These are phyloP conservation scores for Osmoderma eremita DNA, from an alignment of 2,888 invertebrate genomes.

Conservation along the genomic window DNA sequence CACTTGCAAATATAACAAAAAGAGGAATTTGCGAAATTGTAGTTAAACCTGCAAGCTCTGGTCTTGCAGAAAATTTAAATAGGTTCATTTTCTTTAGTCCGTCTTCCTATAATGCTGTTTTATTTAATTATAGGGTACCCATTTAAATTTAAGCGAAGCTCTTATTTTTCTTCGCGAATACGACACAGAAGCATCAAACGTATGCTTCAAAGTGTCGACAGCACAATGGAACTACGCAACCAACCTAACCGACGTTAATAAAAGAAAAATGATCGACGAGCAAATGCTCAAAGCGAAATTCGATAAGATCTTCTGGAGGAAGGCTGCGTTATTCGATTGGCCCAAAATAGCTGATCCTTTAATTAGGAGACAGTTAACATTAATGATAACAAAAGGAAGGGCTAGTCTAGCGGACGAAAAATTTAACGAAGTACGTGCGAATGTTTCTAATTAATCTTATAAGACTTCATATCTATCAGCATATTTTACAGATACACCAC, in stretches of 20 bases:
- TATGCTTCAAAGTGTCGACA: conserved; percentile 77
- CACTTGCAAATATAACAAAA: not conserved
- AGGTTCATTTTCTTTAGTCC: no score
- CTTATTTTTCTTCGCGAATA: conserved; percentile 78
- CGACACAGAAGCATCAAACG: conserved; percentile 76
- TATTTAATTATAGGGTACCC: conserved; percentile 67
- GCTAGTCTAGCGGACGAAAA: conserved; percentile 80
- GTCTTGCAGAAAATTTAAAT: no score
- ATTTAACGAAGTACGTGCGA: conserved; percentile 69
- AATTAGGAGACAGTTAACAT: conserved; percentile 74
- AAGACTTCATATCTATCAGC: conserved; percentile 20
- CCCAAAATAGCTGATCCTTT: conserved; percentile 74
- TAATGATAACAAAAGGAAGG: conserved; percentile 76
- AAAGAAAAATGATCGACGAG: conserved; percentile 77
- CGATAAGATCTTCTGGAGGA: conserved; percentile 79
- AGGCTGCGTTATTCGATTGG: conserved; percentile 76
- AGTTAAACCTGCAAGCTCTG: no score
- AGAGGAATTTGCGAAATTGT: no score
- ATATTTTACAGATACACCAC: conserved; percentile 71
- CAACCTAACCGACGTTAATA: conserved; percentile 78
- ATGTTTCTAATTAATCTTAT: conserved; percentile 11
- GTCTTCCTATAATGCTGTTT: no score
- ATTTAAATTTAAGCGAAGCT: conserved; percentile 74
- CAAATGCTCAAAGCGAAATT: conserved; percentile 77
- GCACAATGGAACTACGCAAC: conserved; percentile 82